Evolutionary conservation across 2,113 vertebrate genomes (phyloP).

Genomic region (Podarcis raffonei): DNA sequence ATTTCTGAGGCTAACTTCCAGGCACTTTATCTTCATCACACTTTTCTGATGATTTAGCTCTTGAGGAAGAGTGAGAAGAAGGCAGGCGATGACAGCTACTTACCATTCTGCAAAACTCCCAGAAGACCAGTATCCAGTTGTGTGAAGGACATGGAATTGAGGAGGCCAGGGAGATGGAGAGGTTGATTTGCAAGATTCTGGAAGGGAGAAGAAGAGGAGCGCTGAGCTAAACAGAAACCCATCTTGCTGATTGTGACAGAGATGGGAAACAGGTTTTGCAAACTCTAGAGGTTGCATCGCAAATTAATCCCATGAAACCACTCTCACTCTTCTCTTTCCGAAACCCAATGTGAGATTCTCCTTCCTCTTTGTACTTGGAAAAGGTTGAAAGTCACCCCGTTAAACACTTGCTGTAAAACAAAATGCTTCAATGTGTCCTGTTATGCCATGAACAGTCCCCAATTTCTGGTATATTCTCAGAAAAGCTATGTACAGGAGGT

Average conservation of each 20-base stretch:
- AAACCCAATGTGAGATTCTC: conserved; percentile 7
- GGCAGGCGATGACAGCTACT: neutral
- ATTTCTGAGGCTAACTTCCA: neutral
- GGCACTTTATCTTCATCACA: neutral
- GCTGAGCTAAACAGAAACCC: conserved; percentile 16
- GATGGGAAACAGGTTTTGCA: conserved; percentile 3
- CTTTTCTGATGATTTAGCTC: neutral
- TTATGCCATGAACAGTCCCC: neutral
- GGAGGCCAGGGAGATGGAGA: neutral
- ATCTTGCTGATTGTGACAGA: conserved; percentile 15
- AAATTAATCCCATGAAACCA: conserved; percentile 22
- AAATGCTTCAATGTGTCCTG: neutral
- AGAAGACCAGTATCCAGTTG: neutral
- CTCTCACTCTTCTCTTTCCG: neutral
- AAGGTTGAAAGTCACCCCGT: neutral
- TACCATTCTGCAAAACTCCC: neutral
- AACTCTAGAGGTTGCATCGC: neutral
- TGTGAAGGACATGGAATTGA: neutral
- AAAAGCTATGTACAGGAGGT: neutral
- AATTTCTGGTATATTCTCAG: neutral
- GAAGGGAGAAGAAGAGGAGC: neutral
- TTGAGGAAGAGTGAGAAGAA: neutral
- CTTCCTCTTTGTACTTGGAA: neutral
- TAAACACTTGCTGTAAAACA: neutral
- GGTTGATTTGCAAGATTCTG: neutral